phyloP scores from a whole-genome alignment of 2,888 invertebrate genomes.

The Dicycla oo region DNA sequence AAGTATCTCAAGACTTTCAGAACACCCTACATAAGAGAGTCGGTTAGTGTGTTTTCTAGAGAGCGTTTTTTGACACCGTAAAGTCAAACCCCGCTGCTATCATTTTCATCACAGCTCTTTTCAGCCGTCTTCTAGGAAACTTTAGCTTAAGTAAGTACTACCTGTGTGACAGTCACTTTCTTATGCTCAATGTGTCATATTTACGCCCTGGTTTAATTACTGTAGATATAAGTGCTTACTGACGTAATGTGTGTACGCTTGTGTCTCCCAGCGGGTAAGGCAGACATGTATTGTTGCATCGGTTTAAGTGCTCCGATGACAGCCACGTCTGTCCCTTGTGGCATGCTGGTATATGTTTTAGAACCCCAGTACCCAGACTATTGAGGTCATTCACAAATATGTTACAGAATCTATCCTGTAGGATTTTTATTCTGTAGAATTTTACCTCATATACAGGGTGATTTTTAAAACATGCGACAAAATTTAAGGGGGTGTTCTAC shows the following conservation, averaged over 20 bases:
- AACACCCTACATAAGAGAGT: no score
- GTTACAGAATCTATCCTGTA: not conserved
- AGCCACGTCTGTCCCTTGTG: constrained; percentile 17
- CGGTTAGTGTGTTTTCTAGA: no score
- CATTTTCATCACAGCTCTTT: not conserved
- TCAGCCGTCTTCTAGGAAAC: not conserved
- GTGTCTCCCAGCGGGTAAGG: not conserved
- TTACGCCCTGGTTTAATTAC: not conserved
- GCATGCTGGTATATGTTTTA: constrained; percentile 9
- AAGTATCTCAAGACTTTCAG: no score
- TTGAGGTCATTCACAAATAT: not conserved
- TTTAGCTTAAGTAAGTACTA: no score
- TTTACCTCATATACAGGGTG: no score
- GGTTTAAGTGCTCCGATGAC: constrained; percentile 28
- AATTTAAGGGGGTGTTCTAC: no score
- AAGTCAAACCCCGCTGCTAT: not conserved
- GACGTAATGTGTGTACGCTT: constrained; percentile 8
- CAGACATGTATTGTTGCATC: constrained; percentile 4
- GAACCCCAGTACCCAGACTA: constrained; percentile 2
- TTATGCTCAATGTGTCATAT: no score
- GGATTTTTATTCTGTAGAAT: not conserved
- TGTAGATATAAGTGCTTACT: not conserved
- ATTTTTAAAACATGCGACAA: no score
- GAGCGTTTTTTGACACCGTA: no score
- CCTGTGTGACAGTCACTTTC: no score